Conservation (phyloP, 2,888 invertebrate species). For the Cordylochernes scorpioides region DNA sequence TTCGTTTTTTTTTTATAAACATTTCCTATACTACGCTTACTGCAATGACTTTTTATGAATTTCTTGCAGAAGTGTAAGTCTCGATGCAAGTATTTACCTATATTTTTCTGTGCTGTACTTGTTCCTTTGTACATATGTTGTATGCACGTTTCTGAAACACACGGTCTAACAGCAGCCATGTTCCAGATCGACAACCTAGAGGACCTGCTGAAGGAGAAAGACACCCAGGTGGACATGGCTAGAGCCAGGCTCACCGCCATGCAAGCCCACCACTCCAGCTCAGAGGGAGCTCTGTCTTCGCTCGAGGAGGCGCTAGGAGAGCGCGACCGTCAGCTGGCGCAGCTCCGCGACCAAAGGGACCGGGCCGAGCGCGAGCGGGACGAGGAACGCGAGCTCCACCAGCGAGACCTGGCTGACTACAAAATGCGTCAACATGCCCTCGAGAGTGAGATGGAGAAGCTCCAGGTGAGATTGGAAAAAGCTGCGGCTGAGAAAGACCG, state of each 20-base stretch:
- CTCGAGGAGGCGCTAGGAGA: slow-evolving; percentile 89
- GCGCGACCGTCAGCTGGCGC: slow-evolving; percentile 87
- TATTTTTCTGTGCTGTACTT: too few species aligned
- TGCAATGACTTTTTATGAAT: too few species aligned
- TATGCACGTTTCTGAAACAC: too few species aligned
- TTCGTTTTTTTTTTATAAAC: too few species aligned
- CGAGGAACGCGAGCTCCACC: slow-evolving; percentile 76
- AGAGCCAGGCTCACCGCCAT: slow-evolving; percentile 57
- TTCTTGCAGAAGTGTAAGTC: too few species aligned
- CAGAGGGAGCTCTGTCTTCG: slow-evolving; percentile 69
- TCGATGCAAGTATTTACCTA: too few species aligned
- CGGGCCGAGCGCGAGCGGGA: slow-evolving; percentile 81
- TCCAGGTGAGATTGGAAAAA: slow-evolving; percentile 41
- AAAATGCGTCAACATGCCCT: slow-evolving; percentile 73
- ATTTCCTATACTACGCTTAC: too few species aligned
- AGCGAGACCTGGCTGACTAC: slow-evolving; percentile 73
- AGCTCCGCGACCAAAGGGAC: slow-evolving; percentile 72
- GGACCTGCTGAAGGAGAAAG: slow-evolving; percentile 86
- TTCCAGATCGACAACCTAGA: slow-evolving; percentile 81
- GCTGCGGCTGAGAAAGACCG: slow-evolving; percentile 71
- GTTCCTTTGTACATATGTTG: too few species aligned
- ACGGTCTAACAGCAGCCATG: too few species aligned
- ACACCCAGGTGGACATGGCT: slow-evolving; percentile 87
- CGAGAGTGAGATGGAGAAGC: slow-evolving; percentile 39
- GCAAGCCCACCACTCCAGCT: slow-evolving; percentile 78